Conservation (phyloP, 2,797 vertebrate species). For the Liparis tanakae region DNA sequence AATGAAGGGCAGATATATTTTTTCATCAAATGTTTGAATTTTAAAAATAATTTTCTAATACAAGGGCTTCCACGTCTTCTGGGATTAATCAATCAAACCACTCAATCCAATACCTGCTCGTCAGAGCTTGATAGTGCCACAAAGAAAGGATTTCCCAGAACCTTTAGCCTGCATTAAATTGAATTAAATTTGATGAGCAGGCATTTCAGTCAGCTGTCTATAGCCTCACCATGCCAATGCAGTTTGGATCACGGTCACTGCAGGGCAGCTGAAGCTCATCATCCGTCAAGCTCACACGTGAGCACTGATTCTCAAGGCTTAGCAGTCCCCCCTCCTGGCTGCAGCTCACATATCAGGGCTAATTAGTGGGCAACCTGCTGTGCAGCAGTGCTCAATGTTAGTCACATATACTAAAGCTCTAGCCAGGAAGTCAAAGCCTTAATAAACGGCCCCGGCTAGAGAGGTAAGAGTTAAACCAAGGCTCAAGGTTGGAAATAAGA, state of each 20-base stretch:
- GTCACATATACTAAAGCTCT: conserved; percentile 23
- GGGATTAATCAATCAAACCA: not conserved
- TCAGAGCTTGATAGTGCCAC: not conserved
- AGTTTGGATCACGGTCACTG: conserved; percentile 53
- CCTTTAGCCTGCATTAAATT: conserved; percentile 13
- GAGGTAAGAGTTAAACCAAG: conserved; percentile 3
- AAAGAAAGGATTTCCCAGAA: not conserved
- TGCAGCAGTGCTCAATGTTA: conserved; percentile 37
- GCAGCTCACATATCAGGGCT: conserved; percentile 61
- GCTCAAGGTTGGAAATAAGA: conserved; percentile 1
- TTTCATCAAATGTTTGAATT: conserved; percentile 26
- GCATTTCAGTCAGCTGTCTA: conserved; percentile 19
- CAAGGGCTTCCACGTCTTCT: not conserved
- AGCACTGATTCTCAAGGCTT: conserved; percentile 59
- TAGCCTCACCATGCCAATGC: not conserved
- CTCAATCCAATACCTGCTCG: not conserved
- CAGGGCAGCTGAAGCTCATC: conserved; percentile 43
- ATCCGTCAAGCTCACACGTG: conserved; percentile 66
- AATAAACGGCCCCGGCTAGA: conserved; percentile 6
- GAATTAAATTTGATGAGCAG: conserved; percentile 11
- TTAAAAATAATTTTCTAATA: not conserved
- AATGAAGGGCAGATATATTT: not conserved
- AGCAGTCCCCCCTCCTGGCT: conserved; percentile 39
- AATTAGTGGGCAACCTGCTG: conserved; percentile 64
- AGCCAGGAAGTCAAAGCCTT: conserved; percentile 1